Base-by-base conservation (phyloP, 2,113 vertebrate species). In the Grus americana region DNA sequence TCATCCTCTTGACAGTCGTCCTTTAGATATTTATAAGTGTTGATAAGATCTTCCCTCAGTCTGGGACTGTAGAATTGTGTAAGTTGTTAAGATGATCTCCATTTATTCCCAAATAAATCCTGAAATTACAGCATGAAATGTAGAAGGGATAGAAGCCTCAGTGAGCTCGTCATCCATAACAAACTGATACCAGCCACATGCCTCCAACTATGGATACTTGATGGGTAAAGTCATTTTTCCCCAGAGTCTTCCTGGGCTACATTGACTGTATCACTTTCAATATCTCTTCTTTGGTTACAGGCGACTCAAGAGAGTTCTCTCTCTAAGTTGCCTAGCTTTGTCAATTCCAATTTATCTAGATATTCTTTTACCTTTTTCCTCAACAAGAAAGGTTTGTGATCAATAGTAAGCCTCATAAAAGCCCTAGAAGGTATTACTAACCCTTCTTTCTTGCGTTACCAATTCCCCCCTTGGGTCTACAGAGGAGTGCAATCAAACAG, bases 331-430 rank as follows among this genome's bases (percentile, higher is more conserved):
- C 95, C 93, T 96, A 92, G 92, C 97, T 98, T 98, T 98, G 97
- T 98, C 98, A 98, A 98, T 98, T 98, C 95, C 96, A 97, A 98
- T 98, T 98, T 97, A 97, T 89, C 85, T 96, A 91, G 96, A 94
- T 97, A 97, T 98, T 96, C 94, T 97, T 98, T 97, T 96, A 96
- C 90, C 80, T 94, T 98, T 86, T 98, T 97, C 87, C 95, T 96
- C 52, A 16, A 97, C 91, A 97, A 95, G 91, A 97, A 97, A 86
- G 52, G 88, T 88, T 97, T 97, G 63, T 92, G 88, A 97, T 98
- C 61, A 1, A 96, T 90, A 92, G 47, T 86, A 76, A 80, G 80
- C 81, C 70, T 96, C 81, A 95, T 90, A 93, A 92, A 96, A 95
- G 27, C 90, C 50, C 87, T 85, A 71, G 79, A 88, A 97, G 91